A percentile compares a stretch with the other conserved stretches of the same genome.
Evolutionary conservation across 1,140 invertebrate species (phyloP).

Genomic region (Paraescarpia echinospica): DNA sequence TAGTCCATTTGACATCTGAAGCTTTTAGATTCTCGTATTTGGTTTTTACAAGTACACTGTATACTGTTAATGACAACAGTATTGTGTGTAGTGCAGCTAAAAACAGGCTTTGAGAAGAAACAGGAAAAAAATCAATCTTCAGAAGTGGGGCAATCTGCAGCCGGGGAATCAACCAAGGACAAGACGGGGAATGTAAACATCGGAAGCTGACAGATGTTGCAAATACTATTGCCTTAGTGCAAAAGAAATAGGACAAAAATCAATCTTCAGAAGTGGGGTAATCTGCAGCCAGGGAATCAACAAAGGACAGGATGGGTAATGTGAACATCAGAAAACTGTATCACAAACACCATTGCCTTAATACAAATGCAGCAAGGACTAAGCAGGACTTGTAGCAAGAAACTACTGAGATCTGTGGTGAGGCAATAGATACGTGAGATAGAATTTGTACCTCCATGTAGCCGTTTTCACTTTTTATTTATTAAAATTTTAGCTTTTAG

Average conservation of each 20-base stretch:
- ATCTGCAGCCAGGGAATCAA: not conserved
- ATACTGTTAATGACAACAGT: not conserved
- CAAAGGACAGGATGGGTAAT: not conserved
- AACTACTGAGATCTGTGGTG: not conserved
- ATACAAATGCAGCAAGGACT: not conserved
- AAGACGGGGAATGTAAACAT: not conserved
- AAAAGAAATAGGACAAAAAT: not conserved
- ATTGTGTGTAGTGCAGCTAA: not conserved
- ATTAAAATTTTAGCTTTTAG: too few relatives aligned
- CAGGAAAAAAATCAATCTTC: not conserved
- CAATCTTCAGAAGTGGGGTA: not conserved
- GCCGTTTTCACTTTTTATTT: too few relatives aligned
- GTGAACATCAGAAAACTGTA: not conserved
- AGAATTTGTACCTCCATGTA: not conserved
- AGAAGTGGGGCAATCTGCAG: not conserved
- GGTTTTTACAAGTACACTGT: too few relatives aligned
- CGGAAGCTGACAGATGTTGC: not conserved
- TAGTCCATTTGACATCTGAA: not conserved
- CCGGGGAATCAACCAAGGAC: not conserved
- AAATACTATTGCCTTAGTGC: not conserved
- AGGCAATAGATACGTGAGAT: not conserved
- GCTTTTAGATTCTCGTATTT: not conserved
- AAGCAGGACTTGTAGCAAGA: not conserved
- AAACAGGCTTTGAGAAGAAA: not conserved
- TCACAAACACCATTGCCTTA: not conserved